These are phyloP conservation scores for Tonatia bakeri DNA, from an alignment of 2,113 vertebrate genomes.

Conservation along the genomic window DNA sequence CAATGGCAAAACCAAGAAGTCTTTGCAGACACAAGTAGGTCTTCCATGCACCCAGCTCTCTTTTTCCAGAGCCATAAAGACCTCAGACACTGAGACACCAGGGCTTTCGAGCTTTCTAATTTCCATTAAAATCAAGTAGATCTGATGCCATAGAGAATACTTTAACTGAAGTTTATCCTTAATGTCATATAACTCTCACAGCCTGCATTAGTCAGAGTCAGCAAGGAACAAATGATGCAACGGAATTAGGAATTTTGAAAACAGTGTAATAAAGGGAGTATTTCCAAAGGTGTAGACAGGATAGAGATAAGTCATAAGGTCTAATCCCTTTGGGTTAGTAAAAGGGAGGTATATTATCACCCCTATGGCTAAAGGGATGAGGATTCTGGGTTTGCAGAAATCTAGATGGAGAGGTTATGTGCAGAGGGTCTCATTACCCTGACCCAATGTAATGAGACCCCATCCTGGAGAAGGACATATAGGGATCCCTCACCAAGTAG, in stretches of 20 bases:
- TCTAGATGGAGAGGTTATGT: neutral
- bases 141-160: neutral
- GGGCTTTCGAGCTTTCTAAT: neutral
- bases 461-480: neutral
- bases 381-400: neutral
- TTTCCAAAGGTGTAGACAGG: neutral
- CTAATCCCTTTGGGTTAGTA: neutral
- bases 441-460: neutral
- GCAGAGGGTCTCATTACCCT: neutral
- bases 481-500: neutral
- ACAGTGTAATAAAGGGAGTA: neutral
- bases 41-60: neutral
- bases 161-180: constrained; percentile 18
- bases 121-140: neutral
- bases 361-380: neutral
- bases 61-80: neutral
- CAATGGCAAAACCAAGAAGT: neutral
- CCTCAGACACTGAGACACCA: neutral
- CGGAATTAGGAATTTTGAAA: constrained; percentile 6
- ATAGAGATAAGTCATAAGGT: neutral
- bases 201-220: neutral
- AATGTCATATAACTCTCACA: neutral
- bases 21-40: neutral
- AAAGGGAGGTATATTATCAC: neutral
- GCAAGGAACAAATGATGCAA: neutral